Percentiles rank a stretch among this genome's conserved stretches.
Conservation (phyloP, 1,140 invertebrate species). For the Drosophila ercepeae region DNA sequence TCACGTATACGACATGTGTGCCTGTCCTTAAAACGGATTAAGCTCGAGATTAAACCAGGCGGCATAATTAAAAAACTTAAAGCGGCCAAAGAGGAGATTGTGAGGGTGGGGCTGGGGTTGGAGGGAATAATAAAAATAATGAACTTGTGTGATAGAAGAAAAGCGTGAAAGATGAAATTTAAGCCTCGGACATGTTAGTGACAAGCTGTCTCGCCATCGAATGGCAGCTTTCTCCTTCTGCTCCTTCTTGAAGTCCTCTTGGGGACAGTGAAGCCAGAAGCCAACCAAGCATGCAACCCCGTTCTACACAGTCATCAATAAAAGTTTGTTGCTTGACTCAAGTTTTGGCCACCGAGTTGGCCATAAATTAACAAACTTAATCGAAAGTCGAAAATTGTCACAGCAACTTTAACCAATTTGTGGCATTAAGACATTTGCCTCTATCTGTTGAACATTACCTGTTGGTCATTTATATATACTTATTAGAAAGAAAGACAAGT, state of each 20-base stretch:
- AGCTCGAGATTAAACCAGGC: constrained; percentile 11
- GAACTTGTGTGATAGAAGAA: constrained; percentile 14
- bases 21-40: constrained; percentile 35
- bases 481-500: too few species aligned
- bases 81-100: background rate
- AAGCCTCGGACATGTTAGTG: constrained; percentile 36
- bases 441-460: constrained; percentile 10
- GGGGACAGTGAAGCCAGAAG: constrained; percentile 34
- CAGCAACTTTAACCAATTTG: constrained; percentile 44
- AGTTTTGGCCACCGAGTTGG: constrained; percentile 22
- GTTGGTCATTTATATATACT: too few species aligned
- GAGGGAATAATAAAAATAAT: constrained; percentile 11
- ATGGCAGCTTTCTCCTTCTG: constrained; percentile 7
- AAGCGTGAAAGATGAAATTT: constrained; percentile 36
- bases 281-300: constrained; percentile 25
- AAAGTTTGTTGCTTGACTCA: constrained; percentile 33
- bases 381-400: constrained; percentile 43
- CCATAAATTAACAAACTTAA: constrained; percentile 39
- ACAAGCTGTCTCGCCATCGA: constrained; percentile 48
- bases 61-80: constrained; percentile 53
- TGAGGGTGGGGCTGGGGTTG: background rate
- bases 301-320: background rate
- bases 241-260: constrained; percentile 1
- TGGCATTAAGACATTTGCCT: background rate
- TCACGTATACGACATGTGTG: constrained; percentile 26